Evolutionary conservation across 2,888 invertebrate genomes (phyloP).

Genomic region (Saturnia pavonia): DNA sequence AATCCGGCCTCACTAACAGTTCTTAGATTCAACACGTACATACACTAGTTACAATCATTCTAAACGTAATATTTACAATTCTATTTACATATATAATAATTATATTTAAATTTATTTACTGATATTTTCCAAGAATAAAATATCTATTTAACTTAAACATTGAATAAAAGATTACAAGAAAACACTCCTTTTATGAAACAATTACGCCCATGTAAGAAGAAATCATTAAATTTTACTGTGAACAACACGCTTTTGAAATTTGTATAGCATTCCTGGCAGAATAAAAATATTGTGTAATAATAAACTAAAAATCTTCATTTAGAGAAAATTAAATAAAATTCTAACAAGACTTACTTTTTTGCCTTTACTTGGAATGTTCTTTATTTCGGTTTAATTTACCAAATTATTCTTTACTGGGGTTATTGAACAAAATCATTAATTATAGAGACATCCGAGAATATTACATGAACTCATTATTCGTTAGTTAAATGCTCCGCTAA

Average conservation of each 20-base stretch:
- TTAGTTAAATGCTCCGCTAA: no score
- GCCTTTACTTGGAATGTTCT: constrained; percentile 2
- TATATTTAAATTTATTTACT: constrained; percentile 49
- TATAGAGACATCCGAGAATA: neutral
- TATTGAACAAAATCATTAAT: neutral
- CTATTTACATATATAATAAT: constrained; percentile 56
- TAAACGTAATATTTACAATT: constrained; percentile 60
- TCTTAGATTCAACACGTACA: constrained; percentile 59
- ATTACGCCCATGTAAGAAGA: neutral
- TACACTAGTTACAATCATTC: constrained; percentile 61
- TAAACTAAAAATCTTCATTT: neutral
- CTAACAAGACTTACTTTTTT: neutral
- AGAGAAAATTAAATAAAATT: neutral
- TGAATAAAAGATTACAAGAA: constrained; percentile 28
- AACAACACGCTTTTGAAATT: neutral
- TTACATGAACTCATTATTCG: neutral
- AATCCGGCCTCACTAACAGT: constrained; percentile 57
- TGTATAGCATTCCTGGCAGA: neutral
- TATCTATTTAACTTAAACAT: constrained; percentile 32
- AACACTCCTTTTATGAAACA: neutral
- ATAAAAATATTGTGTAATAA: neutral
- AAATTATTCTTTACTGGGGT: neutral
- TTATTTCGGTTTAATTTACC: neutral
- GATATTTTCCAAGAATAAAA: constrained; percentile 49
- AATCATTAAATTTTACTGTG: neutral